These are phyloP conservation scores for Brachyhypopomus gauderio DNA, from an alignment of 2,113 vertebrate species.

Conservation along the genomic window DNA sequence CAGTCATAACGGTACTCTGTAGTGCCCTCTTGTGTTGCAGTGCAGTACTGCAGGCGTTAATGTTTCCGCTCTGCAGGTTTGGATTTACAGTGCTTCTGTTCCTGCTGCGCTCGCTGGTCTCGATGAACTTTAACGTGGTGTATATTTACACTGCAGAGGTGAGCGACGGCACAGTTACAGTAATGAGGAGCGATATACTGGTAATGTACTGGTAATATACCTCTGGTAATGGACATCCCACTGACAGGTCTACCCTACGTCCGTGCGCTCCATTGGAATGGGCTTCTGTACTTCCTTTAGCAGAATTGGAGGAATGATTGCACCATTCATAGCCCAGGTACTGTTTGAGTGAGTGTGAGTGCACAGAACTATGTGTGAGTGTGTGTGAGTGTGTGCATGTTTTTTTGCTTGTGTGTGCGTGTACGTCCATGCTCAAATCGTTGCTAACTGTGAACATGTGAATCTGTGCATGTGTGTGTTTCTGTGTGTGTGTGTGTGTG, in stretches of 20 bases:
- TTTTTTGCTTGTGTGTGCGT: neutral
- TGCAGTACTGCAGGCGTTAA: neutral
- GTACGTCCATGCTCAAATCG: neutral
- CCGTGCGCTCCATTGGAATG: constrained; percentile 86
- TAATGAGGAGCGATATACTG: neutral
- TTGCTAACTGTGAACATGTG: no score
- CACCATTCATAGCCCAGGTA: constrained; percentile 87
- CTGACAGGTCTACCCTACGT: constrained; percentile 89
- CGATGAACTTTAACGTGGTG: constrained; percentile 94
- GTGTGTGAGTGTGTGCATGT: neutral
- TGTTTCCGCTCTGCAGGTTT: constrained; percentile 64
- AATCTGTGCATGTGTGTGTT: neutral
- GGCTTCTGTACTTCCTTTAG: constrained; percentile 91
- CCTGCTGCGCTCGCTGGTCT: constrained; percentile 85
- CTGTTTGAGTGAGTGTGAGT: neutral
- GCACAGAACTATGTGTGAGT: neutral
- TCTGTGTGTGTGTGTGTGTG: neutral
- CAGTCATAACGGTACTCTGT: neutral
- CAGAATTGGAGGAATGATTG: constrained; percentile 91
- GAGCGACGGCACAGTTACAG: neutral
- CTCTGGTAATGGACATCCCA: neutral
- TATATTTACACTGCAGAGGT: constrained; percentile 99
- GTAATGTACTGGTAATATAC: neutral
- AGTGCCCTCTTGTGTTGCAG: neutral
- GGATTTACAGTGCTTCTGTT: constrained; percentile 86